Percentiles rank a stretch among this genome's conserved stretches.
phyloP scores from a whole-genome alignment of 1,140 invertebrate genomes.

The Drosophila mojavensis region DNA sequence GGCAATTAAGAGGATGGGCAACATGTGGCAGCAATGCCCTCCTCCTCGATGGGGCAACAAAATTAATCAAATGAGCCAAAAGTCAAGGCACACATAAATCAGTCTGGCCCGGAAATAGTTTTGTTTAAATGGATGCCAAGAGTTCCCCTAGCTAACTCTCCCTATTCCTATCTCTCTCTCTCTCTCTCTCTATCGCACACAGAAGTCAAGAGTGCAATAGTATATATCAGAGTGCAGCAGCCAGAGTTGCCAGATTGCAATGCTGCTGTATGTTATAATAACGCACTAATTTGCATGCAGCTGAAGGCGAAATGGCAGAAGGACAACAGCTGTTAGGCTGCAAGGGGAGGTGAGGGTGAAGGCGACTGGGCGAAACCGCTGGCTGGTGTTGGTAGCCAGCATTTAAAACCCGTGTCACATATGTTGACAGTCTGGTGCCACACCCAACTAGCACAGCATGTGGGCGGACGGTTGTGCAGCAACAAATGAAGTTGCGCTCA shows the following conservation, averaged over 20 bases:
- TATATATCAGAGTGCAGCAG: constrained; percentile 51
- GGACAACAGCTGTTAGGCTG: constrained; percentile 12
- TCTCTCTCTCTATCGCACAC: neutral
- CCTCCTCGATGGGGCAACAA: constrained; percentile 17
- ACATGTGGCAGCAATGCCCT: constrained; percentile 7
- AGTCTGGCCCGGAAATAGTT: constrained; percentile 63
- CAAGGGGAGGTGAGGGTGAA: neutral
- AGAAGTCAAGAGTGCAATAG: constrained; percentile 59
- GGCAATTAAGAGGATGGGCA: constrained; percentile 11
- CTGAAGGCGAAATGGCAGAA: constrained; percentile 25
- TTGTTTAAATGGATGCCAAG: constrained; percentile 53
- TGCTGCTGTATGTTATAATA: constrained; percentile 58
- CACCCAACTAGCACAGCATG: constrained; percentile 32
- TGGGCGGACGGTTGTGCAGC: constrained; percentile 25
- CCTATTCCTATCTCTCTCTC: no score
- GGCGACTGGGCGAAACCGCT: constrained; percentile 18
- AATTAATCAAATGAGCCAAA: constrained; percentile 68
- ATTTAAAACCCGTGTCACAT: constrained; percentile 73
- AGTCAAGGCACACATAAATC: constrained; percentile 63
- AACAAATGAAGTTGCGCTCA: constrained; percentile 65
- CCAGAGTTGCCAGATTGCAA: constrained; percentile 47
- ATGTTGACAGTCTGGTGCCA: constrained; percentile 31
- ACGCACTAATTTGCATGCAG: constrained; percentile 77
- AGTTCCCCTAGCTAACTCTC: neutral
- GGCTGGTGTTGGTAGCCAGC: constrained; percentile 14